A percentile compares a stretch with the other conserved stretches of the same genome.
phyloP scores from a whole-genome alignment of 2,888 invertebrate genomes.

The Encarsia formosa region DNA sequence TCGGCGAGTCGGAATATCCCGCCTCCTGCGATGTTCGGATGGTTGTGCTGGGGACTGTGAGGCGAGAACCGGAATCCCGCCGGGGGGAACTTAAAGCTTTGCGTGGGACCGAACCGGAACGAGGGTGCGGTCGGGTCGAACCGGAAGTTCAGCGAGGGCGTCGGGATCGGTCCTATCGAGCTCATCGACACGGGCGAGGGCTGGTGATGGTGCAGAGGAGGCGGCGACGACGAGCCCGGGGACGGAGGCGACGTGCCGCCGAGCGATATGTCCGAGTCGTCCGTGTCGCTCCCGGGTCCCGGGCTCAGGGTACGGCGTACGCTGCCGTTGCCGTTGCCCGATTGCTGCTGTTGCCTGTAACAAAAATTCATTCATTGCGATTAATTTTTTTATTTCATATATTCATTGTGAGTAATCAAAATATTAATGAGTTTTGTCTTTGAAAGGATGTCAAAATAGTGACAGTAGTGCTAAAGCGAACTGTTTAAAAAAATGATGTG shows the following conservation, averaged over 20 bases:
- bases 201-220: conserved; percentile 40
- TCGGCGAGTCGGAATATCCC: conserved; percentile 49
- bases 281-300: conserved; percentile 45
- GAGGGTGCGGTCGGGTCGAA: conserved; percentile 47
- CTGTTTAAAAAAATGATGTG: too few species aligned
- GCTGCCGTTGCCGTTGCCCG: conserved; percentile 44
- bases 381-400: too few species aligned
- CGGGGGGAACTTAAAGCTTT: conserved; percentile 47
- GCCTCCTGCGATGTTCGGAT: conserved; percentile 42
- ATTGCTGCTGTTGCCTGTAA: conserved; percentile 50
- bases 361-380: too few species aligned
- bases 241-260: conserved; percentile 48
- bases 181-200: conserved; percentile 45
- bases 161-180: conserved; percentile 46
- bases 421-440: too few species aligned
- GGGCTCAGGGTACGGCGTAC: conserved; percentile 44
- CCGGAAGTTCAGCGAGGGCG: conserved; percentile 46
- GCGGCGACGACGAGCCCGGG: conserved; percentile 45
- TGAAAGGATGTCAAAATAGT: too few species aligned
- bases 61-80: conserved; percentile 47
- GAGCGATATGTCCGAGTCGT: conserved; percentile 48
- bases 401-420: too few species aligned
- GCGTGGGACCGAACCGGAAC: conserved; percentile 46
- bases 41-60: conserved; percentile 48
- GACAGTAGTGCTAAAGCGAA: too few species aligned